Base-by-base conservation (phyloP, 2,797 vertebrate genomes). In the Mionectes olivaceus region DNA sequence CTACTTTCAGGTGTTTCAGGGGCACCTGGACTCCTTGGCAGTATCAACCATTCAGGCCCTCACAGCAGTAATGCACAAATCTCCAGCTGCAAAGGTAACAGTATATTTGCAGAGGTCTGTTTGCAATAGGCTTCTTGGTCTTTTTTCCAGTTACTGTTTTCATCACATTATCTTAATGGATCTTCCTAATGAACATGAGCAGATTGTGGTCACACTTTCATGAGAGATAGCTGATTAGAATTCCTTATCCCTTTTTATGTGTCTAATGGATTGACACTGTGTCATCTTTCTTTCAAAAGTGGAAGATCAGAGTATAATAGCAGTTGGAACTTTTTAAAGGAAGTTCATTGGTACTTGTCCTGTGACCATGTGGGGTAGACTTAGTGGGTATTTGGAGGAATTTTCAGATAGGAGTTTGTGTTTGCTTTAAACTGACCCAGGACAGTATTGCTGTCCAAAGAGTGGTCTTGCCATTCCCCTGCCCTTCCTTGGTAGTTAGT, bases 1-100 rank as follows among this genome's bases (percentile, higher is more conserved):
- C 17, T 80, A 53, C 80, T 90, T 94, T 83, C 77, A 99, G 99
- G 99, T 99, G 83, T 99, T 99, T 97, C 99, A 99, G 95, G 99
- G 99, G 59, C 98, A 98, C 70, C 97, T 99, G 10, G 99, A 99
- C 97, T 98, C 97, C 92, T 98, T 99, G 90, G 98, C 99, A 41
- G 98, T 99, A 44, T 99, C 99, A 50, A 99, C 99, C 65, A 99
- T 99, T 97, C 99, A 99, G 96, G 99, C 99, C 87, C 98, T 99
- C 91, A 99, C 99, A 56, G 99, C 99, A 70, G 99, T 99, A 94
- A 99, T 99, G 99, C 99, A 99, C 95, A 99, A 99, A 96, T 99
- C 99, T 67, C 99, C 99, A 44, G 99, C 99, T 96, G 99, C 99
- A 95, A 99, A 99, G 99, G 99, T 96, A 96, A 95, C 35, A 18